These are phyloP conservation scores for Holocentrus rufus DNA, from an alignment of 2,797 vertebrate species.

Conservation along the genomic window DNA sequence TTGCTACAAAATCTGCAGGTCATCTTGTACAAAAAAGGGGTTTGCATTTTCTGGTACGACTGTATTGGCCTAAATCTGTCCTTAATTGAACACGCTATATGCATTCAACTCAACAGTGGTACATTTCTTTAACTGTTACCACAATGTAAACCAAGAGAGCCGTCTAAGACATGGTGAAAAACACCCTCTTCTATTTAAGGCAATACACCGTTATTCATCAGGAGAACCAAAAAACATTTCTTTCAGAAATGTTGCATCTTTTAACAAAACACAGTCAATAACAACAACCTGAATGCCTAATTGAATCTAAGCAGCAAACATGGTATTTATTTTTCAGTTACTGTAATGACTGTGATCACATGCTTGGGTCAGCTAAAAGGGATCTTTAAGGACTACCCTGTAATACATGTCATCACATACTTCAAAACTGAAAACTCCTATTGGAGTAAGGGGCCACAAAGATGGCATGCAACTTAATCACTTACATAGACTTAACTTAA, in stretches of 20 bases:
- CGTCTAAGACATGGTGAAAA: constrained; percentile 36
- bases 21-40: constrained; percentile 20
- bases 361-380: constrained; percentile 23
- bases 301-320: constrained; percentile 24
- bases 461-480: constrained; percentile 36
- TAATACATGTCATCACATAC: constrained; percentile 11
- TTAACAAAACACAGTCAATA: constrained; percentile 7
- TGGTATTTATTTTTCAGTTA: constrained; percentile 9
- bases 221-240: constrained; percentile 29
- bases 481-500: constrained; percentile 30
- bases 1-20: constrained; percentile 51
- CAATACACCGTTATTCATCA: constrained; percentile 46
- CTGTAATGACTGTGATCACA: constrained; percentile 26
- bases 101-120: constrained; percentile 26
- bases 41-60: constrained; percentile 31
- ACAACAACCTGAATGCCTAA: constrained; percentile 43
- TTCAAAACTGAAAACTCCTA: constrained; percentile 21
- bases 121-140: constrained; percentile 43
- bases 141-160: constrained; percentile 45
- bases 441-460: constrained; percentile 20
- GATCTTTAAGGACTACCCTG: not conserved
- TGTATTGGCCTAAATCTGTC: constrained; percentile 25
- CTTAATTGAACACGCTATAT: constrained; percentile 1
- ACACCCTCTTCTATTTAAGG: constrained; percentile 58
- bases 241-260: constrained; percentile 14